Base-by-base conservation (phyloP, 1,140 invertebrate genomes). In the Drosophila funebris region DNA sequence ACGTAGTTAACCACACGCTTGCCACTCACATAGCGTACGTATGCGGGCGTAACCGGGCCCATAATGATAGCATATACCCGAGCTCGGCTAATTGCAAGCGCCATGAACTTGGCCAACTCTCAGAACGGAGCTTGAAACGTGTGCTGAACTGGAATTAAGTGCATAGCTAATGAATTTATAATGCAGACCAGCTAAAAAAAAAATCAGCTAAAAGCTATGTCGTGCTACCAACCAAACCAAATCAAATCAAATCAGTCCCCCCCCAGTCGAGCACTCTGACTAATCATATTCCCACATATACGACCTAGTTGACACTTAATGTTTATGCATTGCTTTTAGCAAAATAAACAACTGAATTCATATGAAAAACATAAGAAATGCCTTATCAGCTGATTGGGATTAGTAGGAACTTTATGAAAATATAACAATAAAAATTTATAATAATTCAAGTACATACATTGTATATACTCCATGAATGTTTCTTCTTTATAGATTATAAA, bases 51-150 rank as follows among this genome's bases (percentile, higher is more conserved):
- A 31, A 22, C 29, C 36, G 16, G 33, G 64, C 60, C 66, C 22
- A 50, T 79, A 79, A 80, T 80, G 48, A 79, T 79, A 71, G 71
- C 63, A 13, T 54, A 39, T 50, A 58, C 46, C 33, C 33, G 16
- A 48, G 24, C 24, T 14, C 46, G 22, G 43, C 71, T 75, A 79
- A 80, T 82, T 82, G 78, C 78, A 41, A 33, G 18, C 46, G 63
- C 70, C 52, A 61, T 81, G 70, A 80, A 80, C 52, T 74, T 80
- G 75, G 73, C 67, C 57, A 70, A 31, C 54, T 11, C 31, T 9
- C 16, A 27, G 11, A n/a, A 33, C 20, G 5, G 4, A 27, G 24
- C 24, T 27, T 0, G 24, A 27, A 27, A 27, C 5, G 6, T 27
- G 24, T n/a, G 24, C 6, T 27, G 1, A 33, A 36, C 52, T n/a